These are phyloP conservation scores for Vombatus ursinus DNA, from an alignment of 2,113 vertebrate genomes.

Conservation along the genomic window DNA sequence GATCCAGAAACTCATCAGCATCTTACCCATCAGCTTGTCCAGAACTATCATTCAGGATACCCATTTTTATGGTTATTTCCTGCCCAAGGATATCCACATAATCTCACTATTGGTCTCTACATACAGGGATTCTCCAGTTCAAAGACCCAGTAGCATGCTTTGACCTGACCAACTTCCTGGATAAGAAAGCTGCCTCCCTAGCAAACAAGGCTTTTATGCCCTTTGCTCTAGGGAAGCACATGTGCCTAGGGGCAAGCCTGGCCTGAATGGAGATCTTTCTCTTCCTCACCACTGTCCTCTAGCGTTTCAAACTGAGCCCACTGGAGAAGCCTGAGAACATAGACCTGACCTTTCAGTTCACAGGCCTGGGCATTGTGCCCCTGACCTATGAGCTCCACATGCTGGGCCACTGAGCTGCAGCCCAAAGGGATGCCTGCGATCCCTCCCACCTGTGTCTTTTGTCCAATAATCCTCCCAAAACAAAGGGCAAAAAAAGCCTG, in stretches of 20 bases:
- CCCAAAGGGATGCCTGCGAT: background rate
- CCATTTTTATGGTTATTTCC: background rate
- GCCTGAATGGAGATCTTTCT: slow-evolving; percentile 67
- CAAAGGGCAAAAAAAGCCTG: background rate
- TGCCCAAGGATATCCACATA: slow-evolving; percentile 50
- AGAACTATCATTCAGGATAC: background rate
- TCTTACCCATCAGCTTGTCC: background rate
- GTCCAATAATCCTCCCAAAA: too few species aligned
- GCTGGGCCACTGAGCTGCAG: slow-evolving; percentile 29
- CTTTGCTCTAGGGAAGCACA: slow-evolving; percentile 68
- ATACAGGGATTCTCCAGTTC: slow-evolving; percentile 62
- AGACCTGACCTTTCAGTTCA: slow-evolving; percentile 36
- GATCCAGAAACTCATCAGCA: slow-evolving; percentile 40
- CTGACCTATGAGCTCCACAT: slow-evolving; percentile 48
- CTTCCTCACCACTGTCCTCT: slow-evolving; percentile 65
- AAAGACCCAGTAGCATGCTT: slow-evolving; percentile 56
- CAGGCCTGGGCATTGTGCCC: slow-evolving; percentile 51
- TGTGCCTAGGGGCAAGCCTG: slow-evolving; percentile 67
- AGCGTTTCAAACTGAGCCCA: slow-evolving; percentile 59
- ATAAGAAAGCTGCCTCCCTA: slow-evolving; percentile 55
- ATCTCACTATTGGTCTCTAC: slow-evolving; percentile 65
- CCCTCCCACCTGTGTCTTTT: background rate
- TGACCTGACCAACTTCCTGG: slow-evolving; percentile 71
- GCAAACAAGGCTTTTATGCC: slow-evolving; percentile 64
- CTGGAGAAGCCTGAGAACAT: background rate